Conservation (phyloP, 2,113 vertebrate species). For the Pontoporia blainvillei region DNA sequence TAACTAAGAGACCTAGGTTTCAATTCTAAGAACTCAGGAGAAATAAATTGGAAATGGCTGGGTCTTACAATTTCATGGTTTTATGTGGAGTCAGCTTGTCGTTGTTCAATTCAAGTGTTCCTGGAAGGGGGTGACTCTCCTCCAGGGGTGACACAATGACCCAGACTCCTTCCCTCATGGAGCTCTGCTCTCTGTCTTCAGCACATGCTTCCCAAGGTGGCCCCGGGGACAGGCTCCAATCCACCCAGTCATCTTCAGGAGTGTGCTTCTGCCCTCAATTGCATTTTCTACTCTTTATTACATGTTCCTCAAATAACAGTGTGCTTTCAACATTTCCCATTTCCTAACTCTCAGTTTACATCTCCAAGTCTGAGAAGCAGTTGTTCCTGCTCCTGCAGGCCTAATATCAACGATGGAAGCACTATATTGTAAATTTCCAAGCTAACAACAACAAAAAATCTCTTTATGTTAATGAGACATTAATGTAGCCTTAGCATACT, state of each 20-base stretch:
- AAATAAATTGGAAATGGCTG: not conserved
- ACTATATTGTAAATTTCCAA: not conserved
- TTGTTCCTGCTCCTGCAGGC: not conserved
- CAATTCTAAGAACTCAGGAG: not conserved
- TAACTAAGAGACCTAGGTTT: not conserved
- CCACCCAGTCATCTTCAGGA: not conserved
- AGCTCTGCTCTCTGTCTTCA: not conserved
- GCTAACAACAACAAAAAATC: not conserved
- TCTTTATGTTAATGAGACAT: not conserved
- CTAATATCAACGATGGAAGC: not conserved
- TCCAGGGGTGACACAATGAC: not conserved
- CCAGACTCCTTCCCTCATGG: not conserved
- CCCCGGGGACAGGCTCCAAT: not conserved
- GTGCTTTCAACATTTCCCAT: not conserved
- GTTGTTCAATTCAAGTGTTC: not conserved
- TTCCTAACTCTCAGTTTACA: not conserved
- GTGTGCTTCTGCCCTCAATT: not conserved
- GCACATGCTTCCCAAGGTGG: too few species aligned
- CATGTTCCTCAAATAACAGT: not conserved
- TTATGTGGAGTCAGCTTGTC: not conserved
- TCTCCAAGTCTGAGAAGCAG: not conserved
- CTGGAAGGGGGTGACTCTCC: not conserved
- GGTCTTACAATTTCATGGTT: not conserved
- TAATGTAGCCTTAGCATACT: not conserved
- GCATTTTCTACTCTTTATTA: not conserved